Evolutionary conservation across 1,140 invertebrate genomes (phyloP).

Genomic region (Ladona fulva): DNA sequence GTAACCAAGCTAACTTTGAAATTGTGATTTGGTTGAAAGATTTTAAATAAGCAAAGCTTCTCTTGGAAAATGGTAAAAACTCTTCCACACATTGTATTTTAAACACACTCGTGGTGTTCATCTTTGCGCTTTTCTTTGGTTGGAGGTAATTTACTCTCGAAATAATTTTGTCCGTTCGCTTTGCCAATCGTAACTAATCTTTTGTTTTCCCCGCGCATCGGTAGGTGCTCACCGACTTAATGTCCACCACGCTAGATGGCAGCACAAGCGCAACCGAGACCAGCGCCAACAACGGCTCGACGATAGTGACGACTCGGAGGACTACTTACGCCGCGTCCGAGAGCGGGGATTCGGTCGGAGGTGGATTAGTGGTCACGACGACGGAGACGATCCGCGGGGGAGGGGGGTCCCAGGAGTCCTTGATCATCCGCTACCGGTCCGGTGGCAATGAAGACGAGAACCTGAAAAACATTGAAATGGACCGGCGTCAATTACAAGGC

Average conservation of each 20-base stretch:
- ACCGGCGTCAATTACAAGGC: background rate
- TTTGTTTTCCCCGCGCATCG: background rate
- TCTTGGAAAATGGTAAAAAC: background rate
- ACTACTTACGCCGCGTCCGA: background rate
- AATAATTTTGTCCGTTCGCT: too few species aligned
- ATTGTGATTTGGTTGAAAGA: background rate
- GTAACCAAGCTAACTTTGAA: background rate
- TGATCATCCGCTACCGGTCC: background rate
- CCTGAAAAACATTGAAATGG: background rate
- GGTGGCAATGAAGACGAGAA: conserved; percentile 3
- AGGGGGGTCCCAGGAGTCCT: background rate
- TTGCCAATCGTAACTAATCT: background rate
- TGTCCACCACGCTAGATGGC: background rate
- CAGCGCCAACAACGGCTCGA: background rate
- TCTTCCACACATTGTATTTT: background rate
- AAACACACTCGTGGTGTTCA: background rate
- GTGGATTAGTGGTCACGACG: background rate
- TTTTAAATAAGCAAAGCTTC: background rate
- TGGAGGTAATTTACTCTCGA: too few species aligned
- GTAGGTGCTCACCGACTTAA: background rate
- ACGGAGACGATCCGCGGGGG: background rate
- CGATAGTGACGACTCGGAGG: background rate
- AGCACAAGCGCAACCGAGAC: background rate
- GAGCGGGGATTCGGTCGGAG: background rate
- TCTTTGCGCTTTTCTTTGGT: too few species aligned